These are phyloP conservation scores for Monoplex corrugatus DNA, from an alignment of 2,888 invertebrate genomes.

Conservation along the genomic window DNA sequence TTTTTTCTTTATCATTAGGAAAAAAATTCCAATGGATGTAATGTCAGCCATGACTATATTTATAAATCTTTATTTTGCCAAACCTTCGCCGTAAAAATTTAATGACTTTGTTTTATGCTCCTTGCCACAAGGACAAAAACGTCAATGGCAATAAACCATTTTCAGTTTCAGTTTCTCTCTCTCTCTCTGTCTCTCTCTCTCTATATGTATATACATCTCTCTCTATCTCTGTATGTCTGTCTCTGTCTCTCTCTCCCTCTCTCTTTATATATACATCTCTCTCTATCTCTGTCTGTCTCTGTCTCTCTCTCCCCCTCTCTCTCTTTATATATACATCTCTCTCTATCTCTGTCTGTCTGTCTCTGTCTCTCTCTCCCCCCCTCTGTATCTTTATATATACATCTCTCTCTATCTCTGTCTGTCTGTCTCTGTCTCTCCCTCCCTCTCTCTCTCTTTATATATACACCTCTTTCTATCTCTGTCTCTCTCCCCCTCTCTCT, in stretches of 20 bases:
- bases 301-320: background rate
- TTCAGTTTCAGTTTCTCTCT: no score
- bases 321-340: background rate
- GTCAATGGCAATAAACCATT: no score
- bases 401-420: background rate
- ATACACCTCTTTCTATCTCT: no score
- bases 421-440: background rate
- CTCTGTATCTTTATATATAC: constrained; percentile 28
- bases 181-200: background rate
- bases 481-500: no score
- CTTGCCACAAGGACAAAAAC: no score
- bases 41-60: no score
- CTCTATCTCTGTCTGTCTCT: background rate
- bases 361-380: constrained; percentile 33
- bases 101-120: no score
- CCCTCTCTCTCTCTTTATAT: background rate
- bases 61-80: no score
- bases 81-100: no score
- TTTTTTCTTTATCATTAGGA: no score
- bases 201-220: background rate
- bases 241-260: background rate
- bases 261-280: background rate
- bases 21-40: no score
- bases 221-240: no score
- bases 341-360: background rate